Evolutionary conservation across 2,888 invertebrate species (phyloP), one percentile per base, ranked within the genome.

Genomic region (Apantesis nais): DNA sequence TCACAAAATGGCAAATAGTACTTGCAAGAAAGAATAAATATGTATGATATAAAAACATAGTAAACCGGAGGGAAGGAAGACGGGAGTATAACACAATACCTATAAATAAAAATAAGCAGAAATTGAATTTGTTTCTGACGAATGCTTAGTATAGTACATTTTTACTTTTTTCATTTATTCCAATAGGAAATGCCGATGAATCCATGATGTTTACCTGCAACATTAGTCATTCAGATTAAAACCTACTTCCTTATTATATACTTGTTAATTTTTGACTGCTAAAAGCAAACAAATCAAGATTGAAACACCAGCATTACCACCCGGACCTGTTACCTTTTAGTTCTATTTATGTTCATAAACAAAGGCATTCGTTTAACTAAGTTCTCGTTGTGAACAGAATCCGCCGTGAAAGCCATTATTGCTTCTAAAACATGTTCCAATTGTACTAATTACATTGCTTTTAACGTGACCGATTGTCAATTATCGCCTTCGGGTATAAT

Each of bases 391-490:
- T 58, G 25, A 29, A 14, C 29, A 58, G 16, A 16, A 64, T 48
- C n/a, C 31, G 12, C 34, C n/a, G 34, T 52, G 52, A 65, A 52
- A 65, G 22, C 34, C 48, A 65, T 52, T 65, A 34, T 34, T n/a
- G n/a, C n/a, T 29, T 78, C 73, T 74, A 78, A 74, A 77, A 70
- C 72, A 66, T 58, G 65, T 31, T 66, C n/a, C 25, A 70, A 41
- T 44, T 60, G 65, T 62, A 71, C 77, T 80, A 78, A 80, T 78
- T 78, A 80, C 71, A 80, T 78, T 78, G 80, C 71, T 69, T 37
- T 62, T 74, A 61, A 73, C 68, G 74, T 70, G 75, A 80, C 70
- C 67, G 77, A 80, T 78, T 44, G 68, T 66, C 25, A 68, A 66
- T 70, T 39, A 71, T 71, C 74, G 72, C 75, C 69, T 61, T 52